A percentile compares a stretch with the other conserved stretches of the same genome.
These are phyloP conservation scores for Euglossa dilemma DNA, from an alignment of 1,140 invertebrate species.

Conservation along the genomic window DNA sequence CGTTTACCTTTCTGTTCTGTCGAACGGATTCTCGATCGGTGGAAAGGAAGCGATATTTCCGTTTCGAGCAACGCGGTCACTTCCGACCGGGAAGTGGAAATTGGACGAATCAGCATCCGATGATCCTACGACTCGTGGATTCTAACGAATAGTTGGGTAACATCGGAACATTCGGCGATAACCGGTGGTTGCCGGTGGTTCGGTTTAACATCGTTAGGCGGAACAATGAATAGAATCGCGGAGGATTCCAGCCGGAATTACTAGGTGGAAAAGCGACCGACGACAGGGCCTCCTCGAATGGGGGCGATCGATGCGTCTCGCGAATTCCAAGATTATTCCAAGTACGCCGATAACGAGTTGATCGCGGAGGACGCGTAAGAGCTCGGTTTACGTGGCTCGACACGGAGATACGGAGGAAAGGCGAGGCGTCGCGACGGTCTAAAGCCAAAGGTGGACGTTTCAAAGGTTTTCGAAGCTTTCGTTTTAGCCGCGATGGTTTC, in stretches of 20 bases:
- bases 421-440: conserved; percentile 41
- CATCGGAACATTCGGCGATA: conserved; percentile 68
- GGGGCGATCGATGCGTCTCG: conserved; percentile 58
- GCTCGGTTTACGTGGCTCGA: no score
- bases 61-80: no score
- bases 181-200: background rate
- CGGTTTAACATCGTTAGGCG: conserved; percentile 44
- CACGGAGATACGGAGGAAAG: background rate
- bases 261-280: conserved; percentile 51
- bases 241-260: conserved; percentile 72
- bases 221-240: conserved; percentile 70
- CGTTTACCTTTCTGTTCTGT: background rate
- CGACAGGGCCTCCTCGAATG: conserved; percentile 9
- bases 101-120: conserved; percentile 43
- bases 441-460: conserved; percentile 65
- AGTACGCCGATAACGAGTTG: background rate
- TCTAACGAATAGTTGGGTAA: conserved; percentile 68
- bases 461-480: conserved; percentile 74
- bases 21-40: no score
- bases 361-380: background rate
- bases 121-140: conserved; percentile 40
- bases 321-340: conserved; percentile 23
- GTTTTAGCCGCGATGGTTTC: conserved; percentile 66
- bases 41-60: no score
- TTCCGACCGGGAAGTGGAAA: background rate